Evolutionary conservation across 2,113 vertebrate genomes (phyloP).

Genomic region (Bufo gargarizans): DNA sequence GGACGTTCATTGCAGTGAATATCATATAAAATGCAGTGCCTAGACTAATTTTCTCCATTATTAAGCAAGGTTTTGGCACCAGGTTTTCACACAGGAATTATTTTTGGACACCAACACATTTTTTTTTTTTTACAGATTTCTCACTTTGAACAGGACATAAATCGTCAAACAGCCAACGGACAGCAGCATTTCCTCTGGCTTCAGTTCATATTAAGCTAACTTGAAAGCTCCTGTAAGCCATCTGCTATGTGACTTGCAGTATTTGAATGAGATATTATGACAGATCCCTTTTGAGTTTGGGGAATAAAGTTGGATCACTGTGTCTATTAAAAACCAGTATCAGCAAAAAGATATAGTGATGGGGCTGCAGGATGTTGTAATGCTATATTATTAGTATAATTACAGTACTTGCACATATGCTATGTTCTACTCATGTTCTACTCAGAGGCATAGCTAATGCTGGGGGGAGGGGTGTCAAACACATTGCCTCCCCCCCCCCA

Average conservation of each 20-base stretch:
- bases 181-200: slow-evolving; percentile 45
- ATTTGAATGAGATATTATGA: not conserved
- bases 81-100: slow-evolving; percentile 21
- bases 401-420: not conserved
- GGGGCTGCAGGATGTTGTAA: not conserved
- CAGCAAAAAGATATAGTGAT: not conserved
- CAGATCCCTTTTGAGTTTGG: not conserved
- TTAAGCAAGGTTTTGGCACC: slow-evolving; percentile 19
- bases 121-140: slow-evolving; percentile 16
- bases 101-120: slow-evolving; percentile 30
- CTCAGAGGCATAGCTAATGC: too few relatives aligned
- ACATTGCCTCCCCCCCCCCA: too few relatives aligned
- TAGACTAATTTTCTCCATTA: not conserved
- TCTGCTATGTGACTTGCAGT: slow-evolving; percentile 35
- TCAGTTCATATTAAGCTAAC: slow-evolving; percentile 43
- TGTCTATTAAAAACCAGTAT: not conserved
- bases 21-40: not conserved
- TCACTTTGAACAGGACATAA: slow-evolving; percentile 42
- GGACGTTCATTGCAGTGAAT: not conserved
- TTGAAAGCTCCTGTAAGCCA: slow-evolving; percentile 48
- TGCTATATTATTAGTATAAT: not conserved
- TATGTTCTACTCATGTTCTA: not conserved
- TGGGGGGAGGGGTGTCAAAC: too few relatives aligned
- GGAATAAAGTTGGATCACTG: not conserved
- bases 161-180: slow-evolving; percentile 32